Evolutionary conservation across 2,888 invertebrate species (phyloP), one percentile per base, ranked within the genome.

Genomic region (Caradrina kadenii): DNA sequence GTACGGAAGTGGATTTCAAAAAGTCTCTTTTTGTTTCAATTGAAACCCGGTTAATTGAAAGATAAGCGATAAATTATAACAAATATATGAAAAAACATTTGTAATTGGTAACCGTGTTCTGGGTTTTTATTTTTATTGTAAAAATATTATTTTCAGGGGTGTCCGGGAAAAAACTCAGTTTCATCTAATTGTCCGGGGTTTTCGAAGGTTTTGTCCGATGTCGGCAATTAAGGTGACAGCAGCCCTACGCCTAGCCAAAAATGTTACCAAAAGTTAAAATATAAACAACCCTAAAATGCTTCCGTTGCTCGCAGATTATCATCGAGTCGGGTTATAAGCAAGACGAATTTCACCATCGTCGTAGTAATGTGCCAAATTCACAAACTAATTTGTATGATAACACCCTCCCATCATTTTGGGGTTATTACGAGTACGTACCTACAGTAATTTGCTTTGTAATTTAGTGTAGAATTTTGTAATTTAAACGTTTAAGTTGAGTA

Each of bases 341-440:
- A 61, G 72, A 78, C 55, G 56, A 74, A 84, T 79, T 69, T 54
- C 52, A 22, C 56, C 77, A 52, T 56, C 45, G 49, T 56, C 49
- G 49, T 4, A 26, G 26, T 71, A 71, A 81, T 71, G 69, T 64
- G 63, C 19, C 58, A 48, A 80, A 85, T 78, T 80, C 56, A 31
- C 56, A 56, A 80, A 85, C 74, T 76, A 80, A 83, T 82, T 85
- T 74, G 76, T 79, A 62, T 75, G 79, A 76, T 73, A 70, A 74
- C 74, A 50, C 49, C 45, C 50, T 61, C 26, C 50, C 55, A 64
- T 42, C 11, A 65, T 81, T 78, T 65, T 54, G 50, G 62, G 66
- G 65, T 66, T 21, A 58, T 22, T 50, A 50, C 42, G 13, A 42
- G 73, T 22, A 67, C 67, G 19, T 54, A 55, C 52, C 35, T 13